Conservation (phyloP, 2,113 vertebrate genomes). For the Brienomyrus brachyistius region DNA sequence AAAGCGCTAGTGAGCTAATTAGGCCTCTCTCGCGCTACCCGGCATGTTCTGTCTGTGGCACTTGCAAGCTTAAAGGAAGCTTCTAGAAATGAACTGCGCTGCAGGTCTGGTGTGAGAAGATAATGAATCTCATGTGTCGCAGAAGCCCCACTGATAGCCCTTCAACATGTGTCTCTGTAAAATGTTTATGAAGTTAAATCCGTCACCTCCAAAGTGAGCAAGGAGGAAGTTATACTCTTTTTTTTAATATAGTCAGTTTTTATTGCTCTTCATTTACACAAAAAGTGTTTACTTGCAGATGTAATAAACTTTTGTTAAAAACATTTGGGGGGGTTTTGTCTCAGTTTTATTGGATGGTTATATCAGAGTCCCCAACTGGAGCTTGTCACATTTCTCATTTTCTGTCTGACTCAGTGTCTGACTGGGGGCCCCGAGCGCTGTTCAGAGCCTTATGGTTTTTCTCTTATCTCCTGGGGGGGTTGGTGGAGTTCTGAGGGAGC, state of each 20-base stretch:
- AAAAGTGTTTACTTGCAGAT: neutral
- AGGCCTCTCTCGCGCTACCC: conserved; percentile 47
- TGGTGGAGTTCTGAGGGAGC: neutral
- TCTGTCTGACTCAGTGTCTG: neutral
- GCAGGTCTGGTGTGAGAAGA: neutral
- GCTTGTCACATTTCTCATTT: neutral
- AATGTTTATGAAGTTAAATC: conserved; percentile 8
- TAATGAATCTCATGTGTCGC: conserved; percentile 11
- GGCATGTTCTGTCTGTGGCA: conserved; percentile 14
- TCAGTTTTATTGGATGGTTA: conserved; percentile 33
- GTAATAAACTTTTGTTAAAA: neutral
- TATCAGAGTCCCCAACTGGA: conserved; percentile 15
- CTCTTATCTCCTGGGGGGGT: neutral
- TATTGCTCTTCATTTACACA: conserved; percentile 2
- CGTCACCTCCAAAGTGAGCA: neutral
- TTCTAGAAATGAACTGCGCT: conserved; percentile 2
- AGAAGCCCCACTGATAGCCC: conserved; percentile 4
- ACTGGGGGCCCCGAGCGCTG: neutral
- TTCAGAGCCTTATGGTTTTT: neutral
- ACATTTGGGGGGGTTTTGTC: conserved; percentile 15
- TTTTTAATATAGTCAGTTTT: neutral
- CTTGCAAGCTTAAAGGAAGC: conserved; percentile 11
- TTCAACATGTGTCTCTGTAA: neutral
- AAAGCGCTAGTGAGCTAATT: conserved; percentile 41
- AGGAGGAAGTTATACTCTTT: neutral